A percentile compares a stretch with the other conserved stretches of the same genome.
phyloP scores from a whole-genome alignment of 1,140 invertebrate genomes.

The Conus ventricosus region DNA sequence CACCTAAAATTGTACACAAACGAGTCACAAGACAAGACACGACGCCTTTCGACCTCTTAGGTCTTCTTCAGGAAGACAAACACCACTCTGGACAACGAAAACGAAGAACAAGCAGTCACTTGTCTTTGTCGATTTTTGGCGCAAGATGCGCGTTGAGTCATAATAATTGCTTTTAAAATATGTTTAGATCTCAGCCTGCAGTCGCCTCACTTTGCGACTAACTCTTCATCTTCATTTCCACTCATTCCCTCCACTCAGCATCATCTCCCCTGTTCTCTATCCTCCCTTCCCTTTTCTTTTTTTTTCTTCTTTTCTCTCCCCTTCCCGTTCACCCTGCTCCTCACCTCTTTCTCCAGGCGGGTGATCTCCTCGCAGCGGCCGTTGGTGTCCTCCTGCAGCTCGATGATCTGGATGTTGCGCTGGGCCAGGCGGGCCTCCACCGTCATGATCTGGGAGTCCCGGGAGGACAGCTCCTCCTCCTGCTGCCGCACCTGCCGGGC shows the following conservation, averaged over 20 bases:
- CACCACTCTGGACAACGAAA: no score
- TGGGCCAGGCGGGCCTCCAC: constrained; percentile 64
- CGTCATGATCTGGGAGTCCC: constrained; percentile 56
- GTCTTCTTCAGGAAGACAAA: no score
- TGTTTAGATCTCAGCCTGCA: neutral
- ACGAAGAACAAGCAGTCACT: no score
- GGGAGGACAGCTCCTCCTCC: constrained; percentile 52
- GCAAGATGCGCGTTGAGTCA: no score
- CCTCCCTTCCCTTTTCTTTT: no score
- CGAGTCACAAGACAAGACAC: no score
- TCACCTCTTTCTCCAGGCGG: constrained; percentile 65
- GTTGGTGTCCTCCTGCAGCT: constrained; percentile 67
- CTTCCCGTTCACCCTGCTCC: neutral
- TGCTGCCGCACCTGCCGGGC: constrained; percentile 49
- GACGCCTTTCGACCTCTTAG: no score
- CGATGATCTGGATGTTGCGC: constrained; percentile 65
- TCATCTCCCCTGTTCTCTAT: neutral
- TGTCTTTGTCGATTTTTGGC: no score
- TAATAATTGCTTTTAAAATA: no score
- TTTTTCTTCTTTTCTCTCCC: neutral
- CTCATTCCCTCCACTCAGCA: neutral
- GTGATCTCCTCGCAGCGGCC: constrained; percentile 58
- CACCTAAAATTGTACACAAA: no score
- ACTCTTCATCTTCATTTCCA: neutral
- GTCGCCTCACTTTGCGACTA: no score